Evolutionary conservation across 2,797 vertebrate genomes (phyloP), one percentile per base, ranked within the genome.

Genomic region (Acestrorhynchus altus): DNA sequence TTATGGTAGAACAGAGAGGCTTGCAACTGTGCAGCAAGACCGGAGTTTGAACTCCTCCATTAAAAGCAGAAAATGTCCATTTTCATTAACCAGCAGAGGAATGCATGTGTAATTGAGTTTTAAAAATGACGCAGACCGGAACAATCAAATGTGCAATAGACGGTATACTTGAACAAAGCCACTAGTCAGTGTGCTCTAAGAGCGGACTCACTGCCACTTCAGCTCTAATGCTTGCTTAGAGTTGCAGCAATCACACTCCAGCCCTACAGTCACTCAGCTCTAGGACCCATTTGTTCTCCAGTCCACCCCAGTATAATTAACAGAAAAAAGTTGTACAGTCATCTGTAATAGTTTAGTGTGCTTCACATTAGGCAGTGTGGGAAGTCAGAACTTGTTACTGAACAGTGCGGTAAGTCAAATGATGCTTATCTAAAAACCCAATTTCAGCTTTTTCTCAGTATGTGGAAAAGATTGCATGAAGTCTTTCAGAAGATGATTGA

Each of bases 321-420:
- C 18, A 47, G 56, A 56, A 59, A 59, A 64, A 59, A 69, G 61
- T 47, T 69, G 42, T 60, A 20, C 68, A 73, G 20, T n/a, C 46
- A 9, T 64, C 47, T 59, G 56, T 65, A 63, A 52, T 57, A 75
- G 69, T 54, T 16, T 5, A 20, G 77, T 82, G 42, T 83, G 85
- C 84, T 88, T 89, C 72, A 42, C 67, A 78, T 89, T 78, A 85
- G 42, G 47, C 83, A 57, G 31, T 24, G 61, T 40, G 54, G 61
- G 75, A 63, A 76, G 42, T 56, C 59, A 57, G 75, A 39, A 24
- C 47, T 24, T 22, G 31, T 52, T 64, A 46, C 76, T 64, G 44
- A 57, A 39, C 61, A 40, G 22, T 69, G 68, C 35, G 54, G 73
- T 81, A 78, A 74, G 35, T 56, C 39, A 72, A 71, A 64, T 71